Conservation (phyloP, 2,797 vertebrate species). For the Melanotaenia nigrans region DNA sequence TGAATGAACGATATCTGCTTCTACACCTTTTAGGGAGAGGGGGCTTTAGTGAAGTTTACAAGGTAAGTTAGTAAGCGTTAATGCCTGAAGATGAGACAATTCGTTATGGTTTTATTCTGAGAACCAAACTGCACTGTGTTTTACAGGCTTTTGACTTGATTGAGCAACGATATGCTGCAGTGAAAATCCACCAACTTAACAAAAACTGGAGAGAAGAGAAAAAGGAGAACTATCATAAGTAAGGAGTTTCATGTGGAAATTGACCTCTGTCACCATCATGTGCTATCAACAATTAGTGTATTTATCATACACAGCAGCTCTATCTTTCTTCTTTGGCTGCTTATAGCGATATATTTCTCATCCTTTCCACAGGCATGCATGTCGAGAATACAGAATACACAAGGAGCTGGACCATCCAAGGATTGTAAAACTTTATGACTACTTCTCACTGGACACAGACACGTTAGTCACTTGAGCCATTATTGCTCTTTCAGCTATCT, state of each 20-base stretch:
- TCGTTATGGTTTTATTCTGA: not conserved
- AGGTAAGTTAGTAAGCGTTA: slow-evolving; percentile 74
- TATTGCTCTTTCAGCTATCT: not conserved
- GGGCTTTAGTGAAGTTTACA: slow-evolving; percentile 99
- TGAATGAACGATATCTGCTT: slow-evolving; percentile 97
- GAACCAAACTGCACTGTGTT: slow-evolving; percentile 2
- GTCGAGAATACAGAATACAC: slow-evolving; percentile 99
- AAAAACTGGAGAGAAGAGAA: slow-evolving; percentile 99
- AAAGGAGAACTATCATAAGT: slow-evolving; percentile 99
- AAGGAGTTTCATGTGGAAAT: slow-evolving; percentile 40
- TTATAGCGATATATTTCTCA: slow-evolving; percentile 49
- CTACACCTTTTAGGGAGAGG: slow-evolving; percentile 96
- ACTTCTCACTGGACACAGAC: slow-evolving; percentile 99
- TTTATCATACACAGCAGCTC: slow-evolving; percentile 1
- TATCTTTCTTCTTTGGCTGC: slow-evolving; percentile 42
- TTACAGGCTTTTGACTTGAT: slow-evolving; percentile 96
- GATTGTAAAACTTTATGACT: slow-evolving; percentile 99
- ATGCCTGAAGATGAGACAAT: not conserved
- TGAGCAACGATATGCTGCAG: slow-evolving; percentile 98
- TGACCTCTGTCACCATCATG: not conserved
- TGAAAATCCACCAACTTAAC: slow-evolving; percentile 99
- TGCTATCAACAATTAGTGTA: not conserved
- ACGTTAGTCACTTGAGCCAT: slow-evolving; percentile 86
- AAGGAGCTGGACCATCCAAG: slow-evolving; percentile 99
- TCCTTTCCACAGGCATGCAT: slow-evolving; percentile 88